Base-by-base conservation (phyloP, 2,888 invertebrate genomes). In the Amphipoea lucens region DNA sequence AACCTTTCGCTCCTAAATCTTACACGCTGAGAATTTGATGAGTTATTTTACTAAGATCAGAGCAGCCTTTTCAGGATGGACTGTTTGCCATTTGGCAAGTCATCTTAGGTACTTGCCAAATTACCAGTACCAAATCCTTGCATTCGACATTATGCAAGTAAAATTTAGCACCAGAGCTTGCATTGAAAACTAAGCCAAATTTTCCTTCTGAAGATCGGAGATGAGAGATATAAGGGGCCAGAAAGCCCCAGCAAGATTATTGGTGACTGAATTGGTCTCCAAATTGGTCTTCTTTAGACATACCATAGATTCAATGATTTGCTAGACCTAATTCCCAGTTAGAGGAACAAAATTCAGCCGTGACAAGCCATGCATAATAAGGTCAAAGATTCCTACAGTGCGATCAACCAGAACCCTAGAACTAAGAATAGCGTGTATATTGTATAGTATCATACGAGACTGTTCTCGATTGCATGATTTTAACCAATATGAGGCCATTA, bases 291-390 rank as follows among this genome's bases (percentile, higher is more conserved):
- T 17, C 5, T 29, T 29, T 29, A 74, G 29, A 54, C 17, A 45
- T n/a, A 51, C 7, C 12, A 23, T 40, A 74, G 17, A 54, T 54
- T 42, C 14, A 40, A 45, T 54, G 20, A 74, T 78, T 83, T 14
- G 42, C 57, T 54, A 20, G 36, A 51, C 20, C 42, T 36, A 82
- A 20, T 78, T 79, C 48, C 9, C 23, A 70, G 80, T 60, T 23
- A 81, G 40, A 85, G 68, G 40, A 69, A 68, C 62, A 71, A 84
- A 75, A 70, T 48, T 73, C 63, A 40, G 36, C 76, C 65, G 63
- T 85, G 71, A 74, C 70, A 71, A 84, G 65, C 54, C 72, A 84
- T 84, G 84, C 86, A 77, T 74, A 77, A 73, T 74, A 79, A 79
- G 76, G 79, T 57, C 71, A 71, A 75, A 79, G 73, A 82, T 82